Conservation (phyloP, 2,113 vertebrate genomes). For the Serilophus lunatus region DNA sequence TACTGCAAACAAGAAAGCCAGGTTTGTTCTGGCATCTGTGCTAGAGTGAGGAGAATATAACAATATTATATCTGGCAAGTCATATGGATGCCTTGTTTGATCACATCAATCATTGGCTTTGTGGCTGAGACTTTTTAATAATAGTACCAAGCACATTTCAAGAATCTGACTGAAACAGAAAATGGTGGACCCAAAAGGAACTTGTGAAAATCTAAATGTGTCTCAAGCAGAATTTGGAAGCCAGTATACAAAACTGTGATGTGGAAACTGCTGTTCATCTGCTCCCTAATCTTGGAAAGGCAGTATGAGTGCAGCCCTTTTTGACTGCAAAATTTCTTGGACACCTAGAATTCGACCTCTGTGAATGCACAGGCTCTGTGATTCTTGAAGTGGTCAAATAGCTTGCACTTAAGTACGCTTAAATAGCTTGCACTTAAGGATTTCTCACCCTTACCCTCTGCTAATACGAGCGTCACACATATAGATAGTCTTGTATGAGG, state of each 20-base stretch:
- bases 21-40: slow-evolving; percentile 24
- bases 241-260: not conserved
- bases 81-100: slow-evolving; percentile 25
- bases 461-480: not conserved
- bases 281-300: not conserved
- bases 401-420: not conserved
- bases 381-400: not conserved
- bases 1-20: not conserved
- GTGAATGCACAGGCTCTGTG: not conserved
- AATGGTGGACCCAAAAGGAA: not conserved
- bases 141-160: not conserved
- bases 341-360: not conserved
- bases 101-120: slow-evolving; percentile 18
- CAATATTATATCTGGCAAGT: slow-evolving; percentile 35
- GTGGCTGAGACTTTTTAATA: not conserved
- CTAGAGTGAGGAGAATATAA: slow-evolving; percentile 5
- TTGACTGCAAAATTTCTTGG: not conserved
- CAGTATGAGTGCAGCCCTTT: not conserved
- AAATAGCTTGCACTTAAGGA: not conserved
- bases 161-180: not conserved
- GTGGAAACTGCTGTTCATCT: not conserved
- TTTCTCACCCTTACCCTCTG: not conserved
- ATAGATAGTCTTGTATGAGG: no score
- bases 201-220: not conserved
- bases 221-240: not conserved